A percentile compares a stretch with the other conserved stretches of the same genome.
Conservation (phyloP, 2,888 invertebrate species). For the Linnaemya vulpina region DNA sequence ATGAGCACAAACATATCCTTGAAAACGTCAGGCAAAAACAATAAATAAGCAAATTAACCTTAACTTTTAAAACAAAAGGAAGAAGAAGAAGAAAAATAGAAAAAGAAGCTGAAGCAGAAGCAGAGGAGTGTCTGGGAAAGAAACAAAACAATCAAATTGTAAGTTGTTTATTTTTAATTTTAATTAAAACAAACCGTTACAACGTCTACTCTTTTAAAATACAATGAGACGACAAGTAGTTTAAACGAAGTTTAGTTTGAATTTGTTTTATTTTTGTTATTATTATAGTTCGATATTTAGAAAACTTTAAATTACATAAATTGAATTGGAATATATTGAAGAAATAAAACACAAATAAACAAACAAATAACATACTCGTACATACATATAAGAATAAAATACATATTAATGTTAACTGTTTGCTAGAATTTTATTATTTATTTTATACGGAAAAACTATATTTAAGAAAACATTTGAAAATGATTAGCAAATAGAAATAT, state of each 20-base stretch:
- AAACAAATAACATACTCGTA: conserved; percentile 36
- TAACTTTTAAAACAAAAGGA: conserved; percentile 17
- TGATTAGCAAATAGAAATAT: conserved; percentile 31
- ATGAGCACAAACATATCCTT: conserved; percentile 71
- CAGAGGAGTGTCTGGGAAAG: conserved; percentile 13
- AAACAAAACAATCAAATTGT: conserved; percentile 70
- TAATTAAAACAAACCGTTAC: conserved; percentile 26
- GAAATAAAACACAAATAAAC: not conserved
- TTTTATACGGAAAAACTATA: conserved; percentile 65
- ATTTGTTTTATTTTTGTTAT: conserved; percentile 27
- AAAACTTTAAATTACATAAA: conserved; percentile 7
- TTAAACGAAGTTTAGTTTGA: conserved; percentile 29
- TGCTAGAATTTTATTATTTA: conserved; percentile 72
- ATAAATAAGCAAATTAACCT: conserved; percentile 20
- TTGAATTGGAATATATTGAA: not conserved
- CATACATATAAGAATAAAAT: conserved; percentile 56
- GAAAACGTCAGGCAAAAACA: conserved; percentile 65
- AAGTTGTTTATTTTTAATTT: conserved; percentile 60
- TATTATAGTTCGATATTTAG: conserved; percentile 10
- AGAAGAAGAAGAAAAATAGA: conserved; percentile 12
- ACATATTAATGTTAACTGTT: conserved; percentile 72
- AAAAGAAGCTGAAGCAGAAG: not conserved
- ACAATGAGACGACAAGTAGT: conserved; percentile 39
- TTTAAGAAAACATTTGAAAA: conserved; percentile 40
- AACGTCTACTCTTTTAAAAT: conserved; percentile 52